Evolutionary conservation across 2,888 invertebrate genomes (phyloP).

Genomic region (Tanypteryx hageni): DNA sequence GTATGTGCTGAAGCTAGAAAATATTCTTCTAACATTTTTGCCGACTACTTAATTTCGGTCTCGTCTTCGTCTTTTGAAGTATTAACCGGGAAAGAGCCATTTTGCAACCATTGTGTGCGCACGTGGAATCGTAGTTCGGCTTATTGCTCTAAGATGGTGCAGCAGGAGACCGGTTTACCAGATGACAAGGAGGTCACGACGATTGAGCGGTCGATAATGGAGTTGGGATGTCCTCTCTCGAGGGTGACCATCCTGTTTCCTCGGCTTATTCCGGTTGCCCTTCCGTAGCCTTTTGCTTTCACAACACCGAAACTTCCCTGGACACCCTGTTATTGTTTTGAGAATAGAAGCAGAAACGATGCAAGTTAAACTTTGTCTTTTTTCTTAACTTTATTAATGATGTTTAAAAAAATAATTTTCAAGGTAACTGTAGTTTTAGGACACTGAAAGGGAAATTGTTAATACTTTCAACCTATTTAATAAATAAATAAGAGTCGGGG

Average conservation of each 20-base stretch:
- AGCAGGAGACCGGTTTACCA: not conserved
- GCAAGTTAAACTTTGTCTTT: not conserved
- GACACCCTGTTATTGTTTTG: not conserved
- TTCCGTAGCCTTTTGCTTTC: constrained; percentile 47
- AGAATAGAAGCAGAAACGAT: not conserved
- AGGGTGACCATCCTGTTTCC: constrained; percentile 30
- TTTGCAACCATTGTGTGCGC: not conserved
- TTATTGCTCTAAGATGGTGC: constrained; percentile 35
- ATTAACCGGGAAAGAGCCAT: not conserved
- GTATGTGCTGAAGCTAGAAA: too few relatives aligned
- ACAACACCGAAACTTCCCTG: constrained; percentile 16
- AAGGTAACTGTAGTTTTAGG: too few relatives aligned
- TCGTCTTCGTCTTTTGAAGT: not conserved
- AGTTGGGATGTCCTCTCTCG: not conserved
- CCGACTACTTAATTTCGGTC: not conserved
- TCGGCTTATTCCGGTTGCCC: constrained; percentile 25
- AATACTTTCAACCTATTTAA: too few relatives aligned
- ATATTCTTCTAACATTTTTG: not conserved
- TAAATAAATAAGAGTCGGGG: too few relatives aligned
- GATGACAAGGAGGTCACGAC: constrained; percentile 20
- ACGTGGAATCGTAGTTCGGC: not conserved
- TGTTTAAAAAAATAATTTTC: too few relatives aligned
- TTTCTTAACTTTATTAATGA: not conserved
- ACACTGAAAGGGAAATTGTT: too few relatives aligned
- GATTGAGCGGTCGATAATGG: constrained; percentile 6